These are phyloP conservation scores for Lepilemur septentrionalis DNA, from an alignment of 2,797 vertebrate genomes.

Conservation along the genomic window DNA sequence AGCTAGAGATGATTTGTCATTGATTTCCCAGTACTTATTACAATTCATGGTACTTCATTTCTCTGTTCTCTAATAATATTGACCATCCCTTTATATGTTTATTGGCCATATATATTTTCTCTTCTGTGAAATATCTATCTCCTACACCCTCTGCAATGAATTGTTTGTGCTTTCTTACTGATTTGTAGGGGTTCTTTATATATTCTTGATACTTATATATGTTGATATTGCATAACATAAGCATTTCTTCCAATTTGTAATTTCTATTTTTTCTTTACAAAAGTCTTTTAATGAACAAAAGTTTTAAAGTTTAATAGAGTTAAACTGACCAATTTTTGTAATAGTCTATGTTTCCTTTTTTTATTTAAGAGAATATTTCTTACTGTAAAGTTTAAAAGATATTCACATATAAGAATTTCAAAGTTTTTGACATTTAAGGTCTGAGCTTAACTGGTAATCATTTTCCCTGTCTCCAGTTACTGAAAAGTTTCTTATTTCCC, in stretches of 20 bases:
- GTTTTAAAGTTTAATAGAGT: background rate
- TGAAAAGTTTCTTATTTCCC: background rate
- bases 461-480: background rate
- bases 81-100: background rate
- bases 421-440: background rate
- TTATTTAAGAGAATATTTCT: background rate
- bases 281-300: background rate
- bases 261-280: conserved; percentile 14
- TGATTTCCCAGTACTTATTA: background rate
- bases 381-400: background rate
- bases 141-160: background rate
- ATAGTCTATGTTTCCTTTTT: background rate
- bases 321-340: background rate
- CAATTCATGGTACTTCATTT: background rate
- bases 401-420: background rate
- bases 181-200: background rate
- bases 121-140: background rate
- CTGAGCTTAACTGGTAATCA: background rate
- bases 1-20: background rate
- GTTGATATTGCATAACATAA: background rate
- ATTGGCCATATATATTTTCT: background rate
- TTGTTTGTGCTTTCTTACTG: background rate
- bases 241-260: background rate
- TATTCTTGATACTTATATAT: background rate
- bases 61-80: background rate